Conservation (phyloP, 2,888 invertebrate genomes). For the Pristionchus entomophagus region DNA sequence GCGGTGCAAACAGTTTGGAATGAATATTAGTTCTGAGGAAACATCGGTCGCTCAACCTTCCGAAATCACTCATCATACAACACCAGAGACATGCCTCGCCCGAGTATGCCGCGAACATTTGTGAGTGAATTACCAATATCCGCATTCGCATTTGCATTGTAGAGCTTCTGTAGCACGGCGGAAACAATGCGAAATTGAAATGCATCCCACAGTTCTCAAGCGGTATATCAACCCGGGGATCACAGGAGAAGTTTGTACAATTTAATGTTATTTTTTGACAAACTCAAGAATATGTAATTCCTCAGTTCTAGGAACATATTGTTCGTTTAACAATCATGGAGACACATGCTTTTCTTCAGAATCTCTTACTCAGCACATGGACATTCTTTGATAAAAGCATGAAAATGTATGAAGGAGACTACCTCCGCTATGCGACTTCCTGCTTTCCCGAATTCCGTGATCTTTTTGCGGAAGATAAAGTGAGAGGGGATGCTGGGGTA, state of each 20-base stretch:
- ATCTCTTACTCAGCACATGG: neutral
- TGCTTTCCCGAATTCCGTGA: neutral
- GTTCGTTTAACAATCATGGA: neutral
- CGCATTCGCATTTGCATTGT: neutral
- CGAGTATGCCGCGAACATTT: neutral
- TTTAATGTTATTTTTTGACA: no score
- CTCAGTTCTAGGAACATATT: no score
- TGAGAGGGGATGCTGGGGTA: no score
- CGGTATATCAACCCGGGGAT: neutral
- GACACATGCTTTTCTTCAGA: neutral
- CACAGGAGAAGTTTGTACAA: neutral
- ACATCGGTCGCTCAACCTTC: no score
- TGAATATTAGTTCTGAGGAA: no score
- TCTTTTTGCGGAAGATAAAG: neutral
- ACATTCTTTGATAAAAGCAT: neutral
- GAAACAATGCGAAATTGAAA: neutral
- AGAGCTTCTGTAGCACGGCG: neutral
- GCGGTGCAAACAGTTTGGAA: no score
- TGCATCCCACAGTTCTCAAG: neutral
- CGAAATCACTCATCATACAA: no score
- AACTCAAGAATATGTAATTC: no score
- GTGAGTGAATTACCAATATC: neutral
- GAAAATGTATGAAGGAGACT: neutral
- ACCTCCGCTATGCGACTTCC: neutral
- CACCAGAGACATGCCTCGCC: no score